Percentiles rank a stretch among this genome's conserved stretches.
Conservation (phyloP, 1,140 invertebrate species). For the Sycobia sp. region DNA sequence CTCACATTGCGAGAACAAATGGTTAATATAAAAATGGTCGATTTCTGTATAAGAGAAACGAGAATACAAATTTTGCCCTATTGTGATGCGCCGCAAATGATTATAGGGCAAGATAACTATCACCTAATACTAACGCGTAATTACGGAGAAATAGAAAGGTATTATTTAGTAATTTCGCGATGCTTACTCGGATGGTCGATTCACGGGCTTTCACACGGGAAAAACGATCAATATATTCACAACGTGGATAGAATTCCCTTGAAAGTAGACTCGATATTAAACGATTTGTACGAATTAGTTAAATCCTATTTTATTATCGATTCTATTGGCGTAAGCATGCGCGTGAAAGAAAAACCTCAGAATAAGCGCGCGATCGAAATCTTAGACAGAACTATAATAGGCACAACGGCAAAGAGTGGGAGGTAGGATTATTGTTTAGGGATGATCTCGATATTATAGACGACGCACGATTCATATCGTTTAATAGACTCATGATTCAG, state of each 20-base stretch:
- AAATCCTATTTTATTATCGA: conserved; percentile 10
- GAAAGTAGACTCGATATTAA: not conserved
- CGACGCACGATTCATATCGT: not conserved
- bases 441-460: not conserved
- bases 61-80: not conserved
- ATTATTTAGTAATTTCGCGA: not conserved
- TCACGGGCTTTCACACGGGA: not conserved
- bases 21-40: not conserved
- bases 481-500: conserved; percentile 20
- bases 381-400: conserved; percentile 1
- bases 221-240: too few species aligned
- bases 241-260: too few species aligned
- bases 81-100: too few species aligned
- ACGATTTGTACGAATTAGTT: not conserved
- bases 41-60: not conserved
- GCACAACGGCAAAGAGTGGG: too few species aligned
- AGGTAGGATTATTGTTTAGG: conserved; percentile 32
- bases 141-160: not conserved
- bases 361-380: conserved; percentile 8
- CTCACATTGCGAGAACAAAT: not conserved
- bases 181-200: conserved; percentile 9
- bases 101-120: not conserved
- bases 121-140: not conserved
- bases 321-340: not conserved
- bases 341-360: not conserved